Evolutionary conservation across 2,797 vertebrate genomes (phyloP).

Genomic region (Spheniscus humboldti): DNA sequence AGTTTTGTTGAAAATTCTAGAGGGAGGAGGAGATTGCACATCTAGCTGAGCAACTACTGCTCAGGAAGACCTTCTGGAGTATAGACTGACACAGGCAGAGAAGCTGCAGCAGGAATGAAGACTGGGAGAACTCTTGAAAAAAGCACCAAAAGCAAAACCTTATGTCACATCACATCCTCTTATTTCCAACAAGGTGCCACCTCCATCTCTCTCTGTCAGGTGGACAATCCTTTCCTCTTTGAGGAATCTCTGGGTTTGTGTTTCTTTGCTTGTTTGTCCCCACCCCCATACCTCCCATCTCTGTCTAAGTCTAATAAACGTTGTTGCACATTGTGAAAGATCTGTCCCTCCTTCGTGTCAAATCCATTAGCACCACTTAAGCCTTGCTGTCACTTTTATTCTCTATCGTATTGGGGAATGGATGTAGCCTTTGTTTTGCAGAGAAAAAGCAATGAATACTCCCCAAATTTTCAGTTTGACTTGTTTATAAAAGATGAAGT

Average conservation of each 20-base stretch:
- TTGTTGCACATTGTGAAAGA: not conserved
- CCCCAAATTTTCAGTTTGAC: not conserved
- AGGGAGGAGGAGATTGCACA: not conserved
- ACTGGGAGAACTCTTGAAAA: not conserved
- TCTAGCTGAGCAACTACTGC: not conserved
- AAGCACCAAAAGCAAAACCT: not conserved
- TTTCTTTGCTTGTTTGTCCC: not conserved
- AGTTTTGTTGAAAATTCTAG: not conserved
- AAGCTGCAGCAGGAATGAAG: not conserved
- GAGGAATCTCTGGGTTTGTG: not conserved
- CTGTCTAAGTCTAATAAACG: not conserved
- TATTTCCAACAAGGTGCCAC: not conserved
- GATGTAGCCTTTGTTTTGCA: not conserved
- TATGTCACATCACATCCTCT: not conserved
- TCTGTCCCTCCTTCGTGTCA: not conserved
- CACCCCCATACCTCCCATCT: not conserved
- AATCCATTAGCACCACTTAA: not conserved
- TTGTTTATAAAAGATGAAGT: not conserved
- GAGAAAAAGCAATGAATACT: not conserved
- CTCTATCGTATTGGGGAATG: fast-evolving
- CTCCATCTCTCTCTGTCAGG: not conserved
- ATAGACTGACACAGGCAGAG: not conserved
- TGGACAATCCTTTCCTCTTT: not conserved
- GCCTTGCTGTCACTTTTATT: not conserved
- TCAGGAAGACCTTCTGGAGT: not conserved